Evolutionary conservation across 2,888 invertebrate genomes (phyloP).

Genomic region (Brachyopa scutellaris): DNA sequence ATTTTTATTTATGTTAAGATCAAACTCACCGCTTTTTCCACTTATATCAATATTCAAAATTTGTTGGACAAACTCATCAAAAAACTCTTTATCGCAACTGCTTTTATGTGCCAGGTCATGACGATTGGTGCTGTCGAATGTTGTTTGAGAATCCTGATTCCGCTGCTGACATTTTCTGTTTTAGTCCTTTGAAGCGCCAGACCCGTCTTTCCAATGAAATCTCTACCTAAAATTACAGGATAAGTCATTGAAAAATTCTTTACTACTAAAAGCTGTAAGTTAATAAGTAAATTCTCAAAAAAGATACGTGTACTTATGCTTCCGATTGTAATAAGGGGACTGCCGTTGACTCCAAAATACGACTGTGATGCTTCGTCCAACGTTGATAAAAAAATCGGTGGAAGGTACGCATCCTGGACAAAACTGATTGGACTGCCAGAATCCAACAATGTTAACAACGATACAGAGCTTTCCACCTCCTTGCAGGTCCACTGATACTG

Average conservation of each 20-base stretch:
- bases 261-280: conserved; percentile 32
- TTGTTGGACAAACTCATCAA: not conserved
- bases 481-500: not conserved
- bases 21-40: not conserved
- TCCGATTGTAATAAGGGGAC: conserved; percentile 31
- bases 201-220: no score
- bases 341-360: conserved; percentile 57
- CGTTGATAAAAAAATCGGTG: conserved; percentile 16
- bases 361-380: not conserved
- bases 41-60: conserved; percentile 4
- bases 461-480: not conserved
- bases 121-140: not conserved
- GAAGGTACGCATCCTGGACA: conserved; percentile 23
- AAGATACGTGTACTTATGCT: conserved; percentile 7
- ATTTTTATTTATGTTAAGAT: not conserved
- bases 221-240: conserved; percentile 42
- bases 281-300: conserved; percentile 20
- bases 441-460: conserved; percentile 17
- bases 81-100: not conserved
- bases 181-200: conserved; percentile 18
- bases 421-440: conserved; percentile 60
- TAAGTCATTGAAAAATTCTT: conserved; percentile 47
- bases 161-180: not conserved
- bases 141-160: conserved; percentile 12
- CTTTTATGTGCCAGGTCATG: no score